Percentiles rank a stretch among this genome's conserved stretches.
phyloP scores from a whole-genome alignment of 2,797 vertebrate species.

The Australoheros facetus region DNA sequence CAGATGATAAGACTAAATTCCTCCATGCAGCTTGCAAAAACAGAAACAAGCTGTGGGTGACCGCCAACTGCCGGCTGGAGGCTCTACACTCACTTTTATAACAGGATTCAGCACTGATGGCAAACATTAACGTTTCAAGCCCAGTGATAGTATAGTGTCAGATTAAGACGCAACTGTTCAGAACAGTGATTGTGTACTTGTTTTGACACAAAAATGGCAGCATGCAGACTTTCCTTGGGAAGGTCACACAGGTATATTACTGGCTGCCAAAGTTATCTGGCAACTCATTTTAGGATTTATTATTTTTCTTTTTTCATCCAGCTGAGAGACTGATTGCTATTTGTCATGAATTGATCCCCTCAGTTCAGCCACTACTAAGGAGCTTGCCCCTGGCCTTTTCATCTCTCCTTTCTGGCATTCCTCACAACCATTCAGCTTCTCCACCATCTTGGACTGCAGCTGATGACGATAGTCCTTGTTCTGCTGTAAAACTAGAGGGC shows the following conservation, averaged over 20 bases:
- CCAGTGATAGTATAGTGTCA: background rate
- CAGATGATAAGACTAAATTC: conserved; percentile 6
- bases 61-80: background rate
- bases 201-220: background rate
- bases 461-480: background rate
- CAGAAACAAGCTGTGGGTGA: conserved; percentile 15
- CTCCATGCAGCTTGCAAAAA: background rate
- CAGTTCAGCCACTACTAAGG: background rate
- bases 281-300: background rate
- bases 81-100: conserved; percentile 11
- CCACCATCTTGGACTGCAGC: background rate
- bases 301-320: background rate
- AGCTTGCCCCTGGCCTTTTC: background rate
- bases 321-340: background rate
- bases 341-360: background rate
- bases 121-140: background rate
- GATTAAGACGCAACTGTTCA: background rate
- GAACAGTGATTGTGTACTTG: background rate
- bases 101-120: background rate
- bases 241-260: background rate
- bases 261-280: background rate
- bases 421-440: background rate
- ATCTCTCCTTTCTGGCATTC: background rate
- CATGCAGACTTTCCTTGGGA: no score
- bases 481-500: background rate